phyloP scores from a whole-genome alignment of 2,113 vertebrate genomes.

The Corythaeola cristata region DNA sequence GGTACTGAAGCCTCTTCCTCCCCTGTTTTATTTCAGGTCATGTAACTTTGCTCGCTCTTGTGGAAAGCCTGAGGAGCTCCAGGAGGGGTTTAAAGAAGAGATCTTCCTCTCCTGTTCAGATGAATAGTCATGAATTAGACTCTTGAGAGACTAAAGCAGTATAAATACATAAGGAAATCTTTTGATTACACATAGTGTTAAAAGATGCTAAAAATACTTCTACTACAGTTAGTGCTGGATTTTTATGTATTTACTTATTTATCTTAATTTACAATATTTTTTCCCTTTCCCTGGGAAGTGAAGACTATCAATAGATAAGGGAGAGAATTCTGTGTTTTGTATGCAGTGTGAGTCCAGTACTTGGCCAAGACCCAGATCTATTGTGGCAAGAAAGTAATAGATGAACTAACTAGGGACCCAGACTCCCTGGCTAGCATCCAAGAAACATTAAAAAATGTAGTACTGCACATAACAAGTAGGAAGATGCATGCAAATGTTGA shows the following conservation, averaged over 20 bases:
- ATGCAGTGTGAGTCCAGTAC: conserved; percentile 77
- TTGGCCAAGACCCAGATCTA: conserved; percentile 79
- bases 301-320: conserved; percentile 63
- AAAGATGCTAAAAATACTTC: conserved; percentile 23
- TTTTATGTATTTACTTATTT: conserved; percentile 28
- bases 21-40: conserved; percentile 42
- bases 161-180: conserved; percentile 20
- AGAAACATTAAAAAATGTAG: conserved; percentile 78
- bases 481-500: conserved; percentile 80
- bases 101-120: conserved; percentile 42
- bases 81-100: conserved; percentile 19
- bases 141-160: not conserved
- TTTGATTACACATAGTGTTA: conserved; percentile 39
- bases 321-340: conserved; percentile 68
- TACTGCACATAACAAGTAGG: conserved; percentile 79
- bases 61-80: conserved; percentile 37
- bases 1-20: not conserved
- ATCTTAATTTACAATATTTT: not conserved
- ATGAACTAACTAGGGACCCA: conserved; percentile 81
- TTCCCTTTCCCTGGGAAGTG: not conserved
- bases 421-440: conserved; percentile 78
- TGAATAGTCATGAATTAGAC: conserved; percentile 23
- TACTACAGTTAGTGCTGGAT: not conserved
- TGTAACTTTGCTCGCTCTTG: conserved; percentile 34
- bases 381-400: conserved; percentile 82